Evolutionary conservation across 2,797 vertebrate genomes (phyloP).

Genomic region (Rhinatrema bivittatum): DNA sequence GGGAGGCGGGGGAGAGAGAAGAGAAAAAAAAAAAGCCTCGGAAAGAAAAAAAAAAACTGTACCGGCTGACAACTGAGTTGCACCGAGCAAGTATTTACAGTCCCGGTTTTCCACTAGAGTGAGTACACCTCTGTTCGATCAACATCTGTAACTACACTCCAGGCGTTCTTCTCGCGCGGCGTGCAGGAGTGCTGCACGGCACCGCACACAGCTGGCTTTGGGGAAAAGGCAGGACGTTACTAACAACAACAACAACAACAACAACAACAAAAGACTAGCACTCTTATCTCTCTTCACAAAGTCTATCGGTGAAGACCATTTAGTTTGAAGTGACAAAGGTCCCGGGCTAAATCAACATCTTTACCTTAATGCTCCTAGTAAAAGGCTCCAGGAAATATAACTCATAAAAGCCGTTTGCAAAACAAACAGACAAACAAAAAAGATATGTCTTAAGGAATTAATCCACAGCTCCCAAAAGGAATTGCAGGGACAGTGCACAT

Average conservation of each 20-base stretch:
- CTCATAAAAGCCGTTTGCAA: constrained; percentile 35
- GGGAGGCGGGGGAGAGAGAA: too few relatives aligned
- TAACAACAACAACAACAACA: too few relatives aligned
- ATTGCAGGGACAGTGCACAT: background rate
- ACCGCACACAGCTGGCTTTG: too few relatives aligned
- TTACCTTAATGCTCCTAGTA: constrained; percentile 49
- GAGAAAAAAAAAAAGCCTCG: too few relatives aligned
- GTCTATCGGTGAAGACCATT: constrained; percentile 35
- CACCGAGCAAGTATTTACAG: constrained; percentile 35
- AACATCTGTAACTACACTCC: constrained; percentile 39
- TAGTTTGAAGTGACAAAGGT: constrained; percentile 50
- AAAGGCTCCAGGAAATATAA: constrained; percentile 43
- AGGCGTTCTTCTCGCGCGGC: too few relatives aligned
- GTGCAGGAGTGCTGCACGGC: too few relatives aligned
- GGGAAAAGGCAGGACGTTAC: too few relatives aligned
- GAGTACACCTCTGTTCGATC: constrained; percentile 40
- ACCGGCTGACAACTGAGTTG: constrained; percentile 33
- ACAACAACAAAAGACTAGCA: constrained; percentile 25
- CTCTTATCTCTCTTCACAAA: constrained; percentile 32
- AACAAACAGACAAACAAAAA: constrained; percentile 11
- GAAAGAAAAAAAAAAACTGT: constrained; percentile 32
- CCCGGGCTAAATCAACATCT: constrained; percentile 43
- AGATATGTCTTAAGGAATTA: constrained; percentile 41
- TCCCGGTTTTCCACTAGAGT: constrained; percentile 48
- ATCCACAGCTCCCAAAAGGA: constrained; percentile 32